Conservation (phyloP, 2,113 vertebrate genomes). For the Notothenia coriiceps region DNA sequence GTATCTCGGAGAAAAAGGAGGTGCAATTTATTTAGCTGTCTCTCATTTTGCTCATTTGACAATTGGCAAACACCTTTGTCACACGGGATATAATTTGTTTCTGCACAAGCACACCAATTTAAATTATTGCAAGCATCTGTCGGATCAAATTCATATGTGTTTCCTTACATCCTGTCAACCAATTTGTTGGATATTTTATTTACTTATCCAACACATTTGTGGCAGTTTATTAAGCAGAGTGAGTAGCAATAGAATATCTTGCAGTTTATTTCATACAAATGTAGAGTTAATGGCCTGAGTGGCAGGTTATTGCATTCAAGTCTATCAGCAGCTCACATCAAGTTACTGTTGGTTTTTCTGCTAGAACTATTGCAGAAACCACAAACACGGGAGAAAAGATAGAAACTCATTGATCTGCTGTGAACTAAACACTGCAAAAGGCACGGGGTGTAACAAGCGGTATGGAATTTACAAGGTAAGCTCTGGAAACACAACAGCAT, state of each 20-base stretch:
- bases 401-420: conserved; percentile 63
- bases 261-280: background rate
- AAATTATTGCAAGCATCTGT: conserved; percentile 54
- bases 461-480: conserved; percentile 75
- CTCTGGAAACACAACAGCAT: conserved; percentile 68
- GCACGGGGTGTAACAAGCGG: conserved; percentile 59
- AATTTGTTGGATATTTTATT: conserved; percentile 33
- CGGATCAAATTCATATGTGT: conserved; percentile 40
- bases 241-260: background rate
- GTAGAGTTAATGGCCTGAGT: background rate
- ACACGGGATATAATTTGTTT: conserved; percentile 62
- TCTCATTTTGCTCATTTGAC: conserved; percentile 75
- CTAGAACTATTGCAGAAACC: background rate
- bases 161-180: conserved; percentile 42
- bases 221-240: background rate
- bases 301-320: conserved; percentile 10
- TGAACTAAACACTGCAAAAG: conserved; percentile 63
- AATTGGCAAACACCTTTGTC: conserved; percentile 76
- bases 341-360: conserved; percentile 16
- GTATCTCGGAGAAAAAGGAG: conserved; percentile 58
- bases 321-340: conserved; percentile 35
- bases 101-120: conserved; percentile 43
- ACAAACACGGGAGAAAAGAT: conserved; percentile 41
- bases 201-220: conserved; percentile 18
- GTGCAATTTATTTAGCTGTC: conserved; percentile 74